Percentiles rank a stretch among this genome's conserved stretches.
These are phyloP conservation scores for Glyptemys insculpta DNA, from an alignment of 2,797 vertebrate species.

Conservation along the genomic window DNA sequence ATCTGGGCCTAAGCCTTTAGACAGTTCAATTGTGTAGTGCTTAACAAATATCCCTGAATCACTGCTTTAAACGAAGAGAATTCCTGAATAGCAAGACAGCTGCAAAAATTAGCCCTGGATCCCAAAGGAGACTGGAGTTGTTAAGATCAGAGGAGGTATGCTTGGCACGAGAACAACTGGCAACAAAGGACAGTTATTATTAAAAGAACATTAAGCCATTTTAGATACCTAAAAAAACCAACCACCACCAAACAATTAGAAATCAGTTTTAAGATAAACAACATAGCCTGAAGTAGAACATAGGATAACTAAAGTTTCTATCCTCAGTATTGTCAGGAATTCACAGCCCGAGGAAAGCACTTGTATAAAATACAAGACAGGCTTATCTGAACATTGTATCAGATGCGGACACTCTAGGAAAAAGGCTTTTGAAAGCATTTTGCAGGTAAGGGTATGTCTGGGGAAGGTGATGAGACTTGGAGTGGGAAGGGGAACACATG, in stretches of 20 bases:
- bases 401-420: slow-evolving; percentile 35
- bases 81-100: slow-evolving; percentile 21
- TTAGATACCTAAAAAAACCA: slow-evolving; percentile 9
- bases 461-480: background rate
- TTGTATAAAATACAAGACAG: background rate
- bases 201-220: slow-evolving; percentile 37
- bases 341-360: slow-evolving; percentile 28
- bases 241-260: background rate
- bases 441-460: background rate
- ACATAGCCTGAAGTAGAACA: slow-evolving; percentile 38
- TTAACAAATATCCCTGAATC: slow-evolving; percentile 37
- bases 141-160: background rate
- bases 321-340: slow-evolving; percentile 18
- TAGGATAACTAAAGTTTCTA: slow-evolving; percentile 22
- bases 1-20: slow-evolving; percentile 47
- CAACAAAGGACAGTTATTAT: slow-evolving; percentile 42
- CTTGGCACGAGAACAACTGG: slow-evolving; percentile 24
- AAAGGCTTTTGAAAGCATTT: background rate
- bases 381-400: slow-evolving; percentile 4
- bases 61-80: background rate
- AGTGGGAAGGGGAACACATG: fast-evolving
- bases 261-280: slow-evolving; percentile 53
- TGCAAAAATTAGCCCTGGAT: slow-evolving; percentile 36
- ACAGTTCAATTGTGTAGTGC: slow-evolving; percentile 26
- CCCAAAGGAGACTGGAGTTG: background rate